Evolutionary conservation across 2,888 invertebrate genomes (phyloP).

Genomic region (Bugula neritina): DNA sequence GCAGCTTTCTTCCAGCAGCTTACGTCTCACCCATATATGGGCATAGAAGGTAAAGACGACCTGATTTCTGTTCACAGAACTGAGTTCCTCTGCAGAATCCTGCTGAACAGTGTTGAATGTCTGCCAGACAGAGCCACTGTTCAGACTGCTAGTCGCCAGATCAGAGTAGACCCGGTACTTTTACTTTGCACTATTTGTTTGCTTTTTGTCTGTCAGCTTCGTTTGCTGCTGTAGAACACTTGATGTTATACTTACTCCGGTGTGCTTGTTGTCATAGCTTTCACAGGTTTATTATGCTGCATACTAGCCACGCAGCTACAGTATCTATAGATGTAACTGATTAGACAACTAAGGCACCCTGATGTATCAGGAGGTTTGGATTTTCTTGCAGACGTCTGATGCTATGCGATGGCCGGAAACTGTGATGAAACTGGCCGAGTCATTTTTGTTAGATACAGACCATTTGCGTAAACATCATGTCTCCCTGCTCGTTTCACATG

Average conservation of each 20-base stretch:
- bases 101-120: slow-evolving; percentile 68
- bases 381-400: slow-evolving; percentile 21
- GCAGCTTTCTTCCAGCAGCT: slow-evolving; percentile 53
- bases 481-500: slow-evolving; percentile 60
- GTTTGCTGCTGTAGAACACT: too few relatives aligned
- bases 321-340: too few relatives aligned
- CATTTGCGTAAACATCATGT: slow-evolving; percentile 73
- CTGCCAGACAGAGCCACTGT: slow-evolving; percentile 49
- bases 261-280: too few relatives aligned
- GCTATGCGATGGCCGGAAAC: slow-evolving; percentile 64
- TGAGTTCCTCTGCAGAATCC: slow-evolving; percentile 67
- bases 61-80: slow-evolving; percentile 65
- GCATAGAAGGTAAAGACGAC: slow-evolving; percentile 63
- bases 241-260: too few relatives aligned
- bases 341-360: too few relatives aligned
- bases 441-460: slow-evolving; percentile 72
- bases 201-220: too few relatives aligned
- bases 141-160: not conserved
- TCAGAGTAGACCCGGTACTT: not conserved
- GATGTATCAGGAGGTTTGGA: too few relatives aligned
- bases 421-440: slow-evolving; percentile 65
- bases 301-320: too few relatives aligned
- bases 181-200: too few relatives aligned
- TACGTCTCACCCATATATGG: slow-evolving; percentile 58
- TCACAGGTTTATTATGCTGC: too few relatives aligned